Percentiles rank a stretch among this genome's conserved stretches.
phyloP scores from a whole-genome alignment of 2,113 vertebrate species.

The Crotophaga sulcirostris region DNA sequence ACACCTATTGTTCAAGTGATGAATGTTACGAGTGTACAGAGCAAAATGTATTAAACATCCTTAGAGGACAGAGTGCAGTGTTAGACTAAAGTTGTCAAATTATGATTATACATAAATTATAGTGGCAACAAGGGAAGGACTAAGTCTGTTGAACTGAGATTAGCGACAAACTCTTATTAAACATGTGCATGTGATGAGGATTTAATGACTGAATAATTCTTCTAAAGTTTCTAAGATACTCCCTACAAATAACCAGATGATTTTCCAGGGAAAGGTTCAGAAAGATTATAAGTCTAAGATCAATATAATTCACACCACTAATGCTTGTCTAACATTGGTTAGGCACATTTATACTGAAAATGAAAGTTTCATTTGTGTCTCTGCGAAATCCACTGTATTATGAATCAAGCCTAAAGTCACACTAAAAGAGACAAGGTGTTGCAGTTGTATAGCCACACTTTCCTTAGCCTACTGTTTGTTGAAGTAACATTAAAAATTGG shows the following conservation, averaged over 20 bases:
- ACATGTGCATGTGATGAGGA: not conserved
- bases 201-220: slow-evolving; percentile 36
- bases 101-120: slow-evolving; percentile 54
- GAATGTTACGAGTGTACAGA: not conserved
- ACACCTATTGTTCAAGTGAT: not conserved
- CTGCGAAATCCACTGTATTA: not conserved
- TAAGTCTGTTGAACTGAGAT: slow-evolving; percentile 42
- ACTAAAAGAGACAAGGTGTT: not conserved
- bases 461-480: not conserved
- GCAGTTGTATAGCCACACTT: not conserved
- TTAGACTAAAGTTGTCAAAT: slow-evolving; percentile 38
- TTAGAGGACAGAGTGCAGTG: slow-evolving; percentile 13
- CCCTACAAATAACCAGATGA: not conserved
- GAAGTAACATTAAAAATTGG: not conserved
- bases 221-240: slow-evolving; percentile 37
- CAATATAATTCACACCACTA: slow-evolving; percentile 4
- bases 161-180: slow-evolving; percentile 35
- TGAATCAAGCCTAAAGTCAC: not conserved
- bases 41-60: slow-evolving; percentile 31
- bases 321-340: not conserved
- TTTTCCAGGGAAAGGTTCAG: slow-evolving; percentile 1
- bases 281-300: not conserved
- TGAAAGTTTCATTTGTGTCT: not conserved
- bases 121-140: slow-evolving; percentile 31
- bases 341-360: not conserved